These are phyloP conservation scores for Sarcophilus harrisii DNA, from an alignment of 2,797 vertebrate genomes.

Conservation along the genomic window DNA sequence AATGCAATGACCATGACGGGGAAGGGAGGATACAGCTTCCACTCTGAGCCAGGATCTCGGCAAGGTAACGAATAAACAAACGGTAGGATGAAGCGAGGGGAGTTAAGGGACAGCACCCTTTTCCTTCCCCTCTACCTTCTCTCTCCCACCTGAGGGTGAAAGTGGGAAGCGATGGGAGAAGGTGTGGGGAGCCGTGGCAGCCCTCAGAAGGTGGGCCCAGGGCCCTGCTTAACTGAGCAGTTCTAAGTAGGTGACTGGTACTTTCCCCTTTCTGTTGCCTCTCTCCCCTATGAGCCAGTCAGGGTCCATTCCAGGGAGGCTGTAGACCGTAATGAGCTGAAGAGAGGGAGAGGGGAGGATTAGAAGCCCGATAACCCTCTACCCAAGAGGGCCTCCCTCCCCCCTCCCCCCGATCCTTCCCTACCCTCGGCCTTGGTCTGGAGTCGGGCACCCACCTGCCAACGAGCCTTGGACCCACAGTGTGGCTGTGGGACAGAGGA, in stretches of 20 bases:
- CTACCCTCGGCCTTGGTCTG: background rate
- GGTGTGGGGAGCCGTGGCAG: background rate
- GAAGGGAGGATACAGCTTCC: background rate
- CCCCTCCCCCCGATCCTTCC: too few relatives aligned
- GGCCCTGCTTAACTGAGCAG: constrained; percentile 90
- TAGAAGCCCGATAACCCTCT: background rate
- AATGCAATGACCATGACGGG: background rate
- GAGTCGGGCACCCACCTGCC: background rate
- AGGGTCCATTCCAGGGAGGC: constrained; percentile 96
- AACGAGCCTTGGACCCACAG: background rate
- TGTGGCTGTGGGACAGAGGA: background rate
- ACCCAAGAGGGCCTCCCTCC: constrained; percentile 39
- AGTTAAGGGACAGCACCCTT: background rate
- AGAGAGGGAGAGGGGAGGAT: constrained; percentile 47
- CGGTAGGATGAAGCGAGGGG: background rate
- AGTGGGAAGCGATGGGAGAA: constrained; percentile 4
- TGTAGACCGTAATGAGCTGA: constrained; percentile 97
- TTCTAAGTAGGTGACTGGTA: constrained; percentile 97
- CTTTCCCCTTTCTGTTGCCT: constrained; percentile 95
- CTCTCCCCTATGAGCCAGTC: constrained; percentile 97
- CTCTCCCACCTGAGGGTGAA: constrained; percentile 5
- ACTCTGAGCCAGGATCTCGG: constrained; percentile 40
- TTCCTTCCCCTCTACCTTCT: constrained; percentile 8
- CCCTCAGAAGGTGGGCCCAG: background rate
- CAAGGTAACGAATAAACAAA: constrained; percentile 44